These are phyloP conservation scores for Drosophila fuyamai DNA, from an alignment of 1,140 invertebrate genomes.

Conservation along the genomic window DNA sequence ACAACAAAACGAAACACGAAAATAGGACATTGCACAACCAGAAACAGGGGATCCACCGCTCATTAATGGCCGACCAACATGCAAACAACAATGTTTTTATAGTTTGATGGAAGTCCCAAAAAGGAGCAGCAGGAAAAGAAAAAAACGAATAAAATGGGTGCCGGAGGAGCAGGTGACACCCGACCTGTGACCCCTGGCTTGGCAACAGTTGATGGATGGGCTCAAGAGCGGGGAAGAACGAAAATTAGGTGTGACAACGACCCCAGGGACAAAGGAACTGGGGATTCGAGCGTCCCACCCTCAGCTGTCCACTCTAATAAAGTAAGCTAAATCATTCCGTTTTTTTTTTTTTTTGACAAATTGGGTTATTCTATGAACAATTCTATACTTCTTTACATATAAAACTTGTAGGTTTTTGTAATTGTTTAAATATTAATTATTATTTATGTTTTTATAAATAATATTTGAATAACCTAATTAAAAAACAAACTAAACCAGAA, in stretches of 20 bases:
- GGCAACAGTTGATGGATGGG: slow-evolving; percentile 49
- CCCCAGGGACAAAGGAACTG: slow-evolving; percentile 3
- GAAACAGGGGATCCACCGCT: slow-evolving; percentile 41
- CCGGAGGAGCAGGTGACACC: slow-evolving; percentile 6
- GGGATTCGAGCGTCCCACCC: not conserved
- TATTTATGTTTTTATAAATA: no score
- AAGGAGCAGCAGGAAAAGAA: slow-evolving; percentile 4
- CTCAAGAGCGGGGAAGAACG: not conserved
- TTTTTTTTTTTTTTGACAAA: slow-evolving; percentile 16
- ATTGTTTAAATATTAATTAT: not conserved
- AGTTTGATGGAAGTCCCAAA: slow-evolving; percentile 31
- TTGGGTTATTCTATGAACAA: slow-evolving; percentile 17
- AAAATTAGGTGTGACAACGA: slow-evolving; percentile 38
- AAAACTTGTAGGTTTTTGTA: not conserved
- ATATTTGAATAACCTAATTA: no score
- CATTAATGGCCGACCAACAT: slow-evolving; percentile 50
- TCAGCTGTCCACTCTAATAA: slow-evolving; percentile 15
- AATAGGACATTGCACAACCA: slow-evolving; percentile 37
- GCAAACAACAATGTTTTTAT: slow-evolving; percentile 36
- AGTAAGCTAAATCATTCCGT: slow-evolving; percentile 11
- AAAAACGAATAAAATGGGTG: not conserved
- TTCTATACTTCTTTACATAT: not conserved
- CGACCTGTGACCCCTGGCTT: slow-evolving; percentile 31
- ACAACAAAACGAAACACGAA: slow-evolving; percentile 30
- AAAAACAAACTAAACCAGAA: not conserved